phyloP scores from a whole-genome alignment of 2,888 invertebrate species.

The Drosophila emarginata region DNA sequence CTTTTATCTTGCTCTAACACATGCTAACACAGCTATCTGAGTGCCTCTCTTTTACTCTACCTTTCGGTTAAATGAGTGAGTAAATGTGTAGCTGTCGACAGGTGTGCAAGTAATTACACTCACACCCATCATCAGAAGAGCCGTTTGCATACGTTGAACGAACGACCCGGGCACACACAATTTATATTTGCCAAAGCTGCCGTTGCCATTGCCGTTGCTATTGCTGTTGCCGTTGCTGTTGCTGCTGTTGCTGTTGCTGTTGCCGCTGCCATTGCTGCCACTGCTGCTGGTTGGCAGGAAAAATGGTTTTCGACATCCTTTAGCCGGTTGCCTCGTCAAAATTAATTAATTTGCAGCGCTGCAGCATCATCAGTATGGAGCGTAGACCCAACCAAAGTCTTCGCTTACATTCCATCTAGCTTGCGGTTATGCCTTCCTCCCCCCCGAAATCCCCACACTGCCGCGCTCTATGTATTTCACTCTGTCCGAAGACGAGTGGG shows the following conservation, averaged over 20 bases:
- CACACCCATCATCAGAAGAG: constrained; percentile 57
- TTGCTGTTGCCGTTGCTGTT: constrained; percentile 55
- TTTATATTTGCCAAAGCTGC: constrained; percentile 75
- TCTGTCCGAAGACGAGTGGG: background rate
- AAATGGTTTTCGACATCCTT: constrained; percentile 72
- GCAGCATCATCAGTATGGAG: constrained; percentile 47
- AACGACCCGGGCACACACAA: constrained; percentile 54
- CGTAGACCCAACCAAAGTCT: constrained; percentile 37
- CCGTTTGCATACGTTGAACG: constrained; percentile 60
- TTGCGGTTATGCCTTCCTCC: constrained; percentile 36
- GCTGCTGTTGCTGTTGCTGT: constrained; percentile 51
- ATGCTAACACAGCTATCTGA: background rate
- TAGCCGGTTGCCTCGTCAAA: constrained; percentile 62
- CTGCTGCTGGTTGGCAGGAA: constrained; percentile 31
- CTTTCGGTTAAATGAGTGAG: constrained; percentile 71
- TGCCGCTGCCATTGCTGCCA: constrained; percentile 1
- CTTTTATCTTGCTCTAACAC: background rate
- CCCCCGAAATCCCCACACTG: background rate
- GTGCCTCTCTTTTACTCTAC: background rate
- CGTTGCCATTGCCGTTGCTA: constrained; percentile 41
- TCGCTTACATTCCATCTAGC: constrained; percentile 49
- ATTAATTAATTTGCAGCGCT: constrained; percentile 71
- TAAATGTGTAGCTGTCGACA: constrained; percentile 77
- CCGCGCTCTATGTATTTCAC: background rate
- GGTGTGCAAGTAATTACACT: constrained; percentile 76